Base-by-base conservation (phyloP, 2,113 vertebrate species). In the Rhinopomastus cyanomelas region DNA sequence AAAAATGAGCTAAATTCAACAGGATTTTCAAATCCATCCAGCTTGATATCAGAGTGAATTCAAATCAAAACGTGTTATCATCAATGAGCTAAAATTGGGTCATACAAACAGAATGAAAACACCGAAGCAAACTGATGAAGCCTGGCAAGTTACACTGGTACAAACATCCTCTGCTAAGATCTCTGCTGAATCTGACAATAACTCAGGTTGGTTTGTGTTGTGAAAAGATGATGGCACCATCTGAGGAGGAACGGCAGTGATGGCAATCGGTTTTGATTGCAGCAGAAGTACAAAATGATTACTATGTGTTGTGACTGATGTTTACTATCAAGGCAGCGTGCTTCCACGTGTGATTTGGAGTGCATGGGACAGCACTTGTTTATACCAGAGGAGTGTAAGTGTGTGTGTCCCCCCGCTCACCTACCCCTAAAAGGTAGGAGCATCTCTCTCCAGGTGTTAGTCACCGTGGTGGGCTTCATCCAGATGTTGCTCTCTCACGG, bases 41-140 rank as follows among this genome's bases (percentile, higher is more conserved):
- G 74, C 65, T 95, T 73, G 90, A 92, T 92, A 95, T 96, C 81
- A 95, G 96, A 96, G 64, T 85, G 64, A 95, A 61, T 93, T 94
- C 78, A 95, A 96, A 96, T 97, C 95, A 97, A 95, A 96, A 94
- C 6, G 2, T 78, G 62, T 96, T 96, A 92, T 68, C 89, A 94
- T 97, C 96, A 95, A 34, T 66, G 37, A 95, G 14, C 67, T 84
- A 92, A 96, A 97, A 96, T 74, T 96, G 83, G 90, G 82, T 96
- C 94, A 93, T 82, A 79, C 61, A 95, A 96, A 96, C 94, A 93
- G 90, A 96, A 94, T 44, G 36, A 78, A 91, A 96, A 95, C 37
- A 72, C 32, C 19, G 78, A 82, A 90, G 65, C 25, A 92, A 89
- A 66, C 81, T 81, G 71, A 96, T 94, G 77, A 92, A 94, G 79